Base-by-base conservation (phyloP, 2,797 vertebrate genomes). In the Sciaenops ocellatus region DNA sequence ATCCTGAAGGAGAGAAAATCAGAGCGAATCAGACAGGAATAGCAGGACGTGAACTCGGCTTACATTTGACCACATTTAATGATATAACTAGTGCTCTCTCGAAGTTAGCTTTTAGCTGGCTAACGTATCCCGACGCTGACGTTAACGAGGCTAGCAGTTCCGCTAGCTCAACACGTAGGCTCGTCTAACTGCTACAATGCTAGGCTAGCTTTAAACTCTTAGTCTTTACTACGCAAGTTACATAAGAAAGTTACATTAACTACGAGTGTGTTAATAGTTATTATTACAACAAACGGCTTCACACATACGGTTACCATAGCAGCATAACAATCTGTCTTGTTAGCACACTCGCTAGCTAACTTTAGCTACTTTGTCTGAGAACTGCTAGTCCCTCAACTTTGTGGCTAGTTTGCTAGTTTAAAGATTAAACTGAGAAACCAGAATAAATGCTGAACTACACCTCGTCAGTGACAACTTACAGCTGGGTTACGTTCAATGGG, bases 381-480 rank as follows among this genome's bases (percentile, higher is more conserved):
- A 20, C 57, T 77, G 63, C 62, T 55, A 83, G 61, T 60, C 17
- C 57, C 12, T 48, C 60, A 92, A 89, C 79, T 84, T 81, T 82
- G 59, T 18, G 44, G 13, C 70, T 17, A 67, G 41, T 9, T 41
- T 41, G 60, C 60, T 28, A 20, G n/a, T 60, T 61, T 24, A 30
- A 30, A 72, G 28, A 56, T 51, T 82, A 3, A 41, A 59, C 52
- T 3, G 34, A 2, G n/a, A 38, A 75, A 78, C 20, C 26, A 2
- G 0, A 67, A 22, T 6, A 78, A 55, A 70, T 11, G 5, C 12
- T 16, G 0, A 42, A n/a, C 13, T 5, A 59, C 28, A 77, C n/a
- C 0, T 0, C 8, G 0, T 24, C 13, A 17, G 5, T 34, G 30
- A 26, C 26, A 47, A 72, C 61, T 69, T 81, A 86, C 80, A 26